Conservation (phyloP, 2,888 invertebrate genomes). For the Sarcophaga rosellei region DNA sequence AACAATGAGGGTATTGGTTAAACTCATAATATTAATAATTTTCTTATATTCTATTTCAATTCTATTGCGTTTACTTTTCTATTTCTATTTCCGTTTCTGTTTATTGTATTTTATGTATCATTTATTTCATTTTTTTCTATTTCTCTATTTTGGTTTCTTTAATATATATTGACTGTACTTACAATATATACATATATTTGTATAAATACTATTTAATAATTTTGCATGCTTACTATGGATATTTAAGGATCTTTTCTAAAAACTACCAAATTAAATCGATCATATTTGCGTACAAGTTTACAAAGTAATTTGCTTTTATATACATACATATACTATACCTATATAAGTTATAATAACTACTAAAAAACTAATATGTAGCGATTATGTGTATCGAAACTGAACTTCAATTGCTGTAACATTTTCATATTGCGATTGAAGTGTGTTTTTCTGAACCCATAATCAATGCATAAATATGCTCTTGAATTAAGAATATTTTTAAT, state of each 20-base stretch:
- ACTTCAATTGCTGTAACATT: no score
- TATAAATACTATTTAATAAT: slow-evolving; percentile 26
- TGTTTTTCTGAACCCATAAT: no score
- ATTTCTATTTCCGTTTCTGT: slow-evolving; percentile 38
- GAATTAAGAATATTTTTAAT: no score
- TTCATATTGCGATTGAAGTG: no score
- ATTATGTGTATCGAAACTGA: no score
- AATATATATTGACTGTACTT: slow-evolving; percentile 15
- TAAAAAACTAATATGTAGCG: no score
- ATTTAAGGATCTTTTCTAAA: slow-evolving; percentile 70
- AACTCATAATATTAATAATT: slow-evolving; percentile 47
- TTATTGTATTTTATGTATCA: neutral
- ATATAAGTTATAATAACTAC: no score
- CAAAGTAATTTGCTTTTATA: slow-evolving; percentile 76
- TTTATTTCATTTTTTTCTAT: neutral
- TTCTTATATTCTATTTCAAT: neutral
- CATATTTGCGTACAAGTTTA: slow-evolving; percentile 79
- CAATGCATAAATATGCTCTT: no score
- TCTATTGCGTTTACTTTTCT: neutral
- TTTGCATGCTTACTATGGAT: slow-evolving; percentile 71
- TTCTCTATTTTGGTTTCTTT: slow-evolving; percentile 9
- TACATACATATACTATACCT: neutral
- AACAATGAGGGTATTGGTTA: slow-evolving; percentile 79
- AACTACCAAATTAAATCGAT: slow-evolving; percentile 77
- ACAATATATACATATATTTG: slow-evolving; percentile 4